Conservation (phyloP, 1,140 invertebrate species). For the Drusus annulatus region DNA sequence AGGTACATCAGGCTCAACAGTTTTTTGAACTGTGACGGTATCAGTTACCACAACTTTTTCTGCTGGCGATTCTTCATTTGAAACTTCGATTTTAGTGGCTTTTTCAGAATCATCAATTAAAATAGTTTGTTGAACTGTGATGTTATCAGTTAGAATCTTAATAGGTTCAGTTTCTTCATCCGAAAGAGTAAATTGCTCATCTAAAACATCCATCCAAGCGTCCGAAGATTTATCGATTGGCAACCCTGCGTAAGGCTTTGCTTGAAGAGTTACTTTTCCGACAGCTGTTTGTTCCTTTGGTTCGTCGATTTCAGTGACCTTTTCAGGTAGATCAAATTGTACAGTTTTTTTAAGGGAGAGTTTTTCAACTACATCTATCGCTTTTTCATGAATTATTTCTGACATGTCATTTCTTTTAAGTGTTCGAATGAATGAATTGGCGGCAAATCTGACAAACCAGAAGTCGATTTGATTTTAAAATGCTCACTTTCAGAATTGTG, state of each 20-base stretch:
- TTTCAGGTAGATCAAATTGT: too few relatives aligned
- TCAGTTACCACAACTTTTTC: not conserved
- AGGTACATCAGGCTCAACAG: too few relatives aligned
- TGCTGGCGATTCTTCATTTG: not conserved
- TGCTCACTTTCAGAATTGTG: constrained; percentile 34
- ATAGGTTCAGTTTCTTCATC: constrained; percentile 62
- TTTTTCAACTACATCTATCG: too few relatives aligned
- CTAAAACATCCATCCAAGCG: constrained; percentile 68
- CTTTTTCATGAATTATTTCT: not conserved
- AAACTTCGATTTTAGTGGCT: not conserved
- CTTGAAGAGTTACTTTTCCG: not conserved
- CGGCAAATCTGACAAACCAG: not conserved
- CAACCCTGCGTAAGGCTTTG: constrained; percentile 61
- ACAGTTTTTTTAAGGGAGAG: too few relatives aligned
- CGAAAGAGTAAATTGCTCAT: constrained; percentile 71
- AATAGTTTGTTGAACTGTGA: not conserved
- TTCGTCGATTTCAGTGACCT: too few relatives aligned
- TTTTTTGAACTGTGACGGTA: not conserved
- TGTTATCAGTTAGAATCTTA: not conserved
- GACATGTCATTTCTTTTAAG: not conserved
- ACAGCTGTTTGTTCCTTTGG: not conserved
- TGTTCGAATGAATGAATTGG: not conserved
- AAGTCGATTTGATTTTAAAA: not conserved
- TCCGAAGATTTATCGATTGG: constrained; percentile 62
- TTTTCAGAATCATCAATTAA: not conserved